Percentiles rank a stretch among this genome's conserved stretches.
Conservation (phyloP, 2,888 invertebrate genomes). For the Eulithis prunata region DNA sequence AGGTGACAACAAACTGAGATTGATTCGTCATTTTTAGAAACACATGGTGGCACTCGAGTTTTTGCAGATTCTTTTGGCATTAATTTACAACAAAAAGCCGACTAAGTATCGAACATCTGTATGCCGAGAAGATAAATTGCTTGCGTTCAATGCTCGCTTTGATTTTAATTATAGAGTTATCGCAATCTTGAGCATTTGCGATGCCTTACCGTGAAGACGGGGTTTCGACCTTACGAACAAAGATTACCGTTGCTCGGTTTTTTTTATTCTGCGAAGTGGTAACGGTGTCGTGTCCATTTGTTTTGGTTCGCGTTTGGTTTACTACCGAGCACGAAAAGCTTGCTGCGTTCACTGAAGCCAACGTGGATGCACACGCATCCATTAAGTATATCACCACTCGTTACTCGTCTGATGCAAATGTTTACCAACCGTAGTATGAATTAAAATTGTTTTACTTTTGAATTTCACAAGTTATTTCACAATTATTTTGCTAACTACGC, state of each 20-base stretch:
- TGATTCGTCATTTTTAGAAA: conserved; percentile 50
- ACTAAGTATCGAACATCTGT: conserved; percentile 38
- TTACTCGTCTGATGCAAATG: conserved; percentile 45
- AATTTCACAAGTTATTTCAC: conserved; percentile 33
- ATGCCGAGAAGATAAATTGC: conserved; percentile 39
- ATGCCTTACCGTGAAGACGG: conserved; percentile 62
- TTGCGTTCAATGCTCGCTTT: conserved; percentile 51
- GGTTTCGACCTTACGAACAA: conserved; percentile 70
- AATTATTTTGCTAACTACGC: conserved; percentile 25
- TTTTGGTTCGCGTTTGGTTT: conserved; percentile 65
- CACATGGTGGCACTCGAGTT: conserved; percentile 47
- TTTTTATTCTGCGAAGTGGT: conserved; percentile 80
- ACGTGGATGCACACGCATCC: conserved; percentile 43
- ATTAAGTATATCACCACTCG: conserved; percentile 49
- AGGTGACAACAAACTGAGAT: conserved; percentile 68
- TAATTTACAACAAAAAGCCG: conserved; percentile 43
- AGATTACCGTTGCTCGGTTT: conserved; percentile 77
- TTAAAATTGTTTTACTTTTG: conserved; percentile 34
- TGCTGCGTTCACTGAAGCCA: conserved; percentile 44
- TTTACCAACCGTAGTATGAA: conserved; percentile 36
- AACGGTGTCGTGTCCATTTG: conserved; percentile 81
- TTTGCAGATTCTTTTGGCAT: conserved; percentile 37
- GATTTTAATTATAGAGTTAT: conserved; percentile 66
- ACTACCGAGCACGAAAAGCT: conserved; percentile 23
- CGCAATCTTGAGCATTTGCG: conserved; percentile 47